These are phyloP conservation scores for Latrodectus elegans DNA, from an alignment of 2,888 invertebrate species.

Conservation along the genomic window DNA sequence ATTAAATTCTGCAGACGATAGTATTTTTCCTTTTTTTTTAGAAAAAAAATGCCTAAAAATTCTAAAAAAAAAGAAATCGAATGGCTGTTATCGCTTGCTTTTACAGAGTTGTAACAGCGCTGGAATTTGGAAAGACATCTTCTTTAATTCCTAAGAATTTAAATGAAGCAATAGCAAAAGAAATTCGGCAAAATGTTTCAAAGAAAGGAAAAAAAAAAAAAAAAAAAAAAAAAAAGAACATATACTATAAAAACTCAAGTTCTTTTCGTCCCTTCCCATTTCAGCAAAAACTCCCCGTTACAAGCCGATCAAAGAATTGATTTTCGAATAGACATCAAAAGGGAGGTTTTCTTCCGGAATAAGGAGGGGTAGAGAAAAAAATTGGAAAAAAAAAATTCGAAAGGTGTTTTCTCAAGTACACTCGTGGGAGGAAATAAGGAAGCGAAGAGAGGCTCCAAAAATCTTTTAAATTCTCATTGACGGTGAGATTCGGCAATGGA, in stretches of 20 bases:
- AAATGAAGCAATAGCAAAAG: constrained; percentile 32
- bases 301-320: constrained; percentile 60
- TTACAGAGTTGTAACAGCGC: constrained; percentile 25
- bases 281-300: constrained; percentile 23
- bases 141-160: constrained; percentile 46
- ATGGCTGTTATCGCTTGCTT: constrained; percentile 31
- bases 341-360: constrained; percentile 37
- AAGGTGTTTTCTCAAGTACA: constrained; percentile 51
- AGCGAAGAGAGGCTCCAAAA: neutral
- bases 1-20: constrained; percentile 1
- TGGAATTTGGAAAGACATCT: constrained; percentile 32
- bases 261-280: neutral
- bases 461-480: neutral
- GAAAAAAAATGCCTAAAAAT: neutral
- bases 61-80: constrained; percentile 2
- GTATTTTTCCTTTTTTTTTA: neutral
- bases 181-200: neutral
- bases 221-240: neutral
- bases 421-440: neutral
- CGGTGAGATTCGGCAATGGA: constrained; percentile 9
- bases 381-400: constrained; percentile 11
- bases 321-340: constrained; percentile 57
- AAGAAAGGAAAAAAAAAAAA: too few relatives aligned
- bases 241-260: neutral
- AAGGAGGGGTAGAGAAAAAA: neutral